phyloP scores from a whole-genome alignment of 2,888 invertebrate species.

The Mactromeris polynyma region DNA sequence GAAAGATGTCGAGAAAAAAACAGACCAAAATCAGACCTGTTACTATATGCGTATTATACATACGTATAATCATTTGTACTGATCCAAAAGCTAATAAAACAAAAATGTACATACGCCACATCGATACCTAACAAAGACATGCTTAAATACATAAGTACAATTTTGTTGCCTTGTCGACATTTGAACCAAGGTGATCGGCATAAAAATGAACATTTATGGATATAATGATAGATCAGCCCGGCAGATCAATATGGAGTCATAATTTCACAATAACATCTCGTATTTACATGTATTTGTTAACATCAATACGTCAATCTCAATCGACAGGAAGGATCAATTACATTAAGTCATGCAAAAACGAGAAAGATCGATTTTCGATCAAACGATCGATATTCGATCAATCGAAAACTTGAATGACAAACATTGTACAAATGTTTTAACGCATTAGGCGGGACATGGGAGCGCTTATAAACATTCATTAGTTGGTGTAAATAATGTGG shows the following conservation, averaged over 20 bases:
- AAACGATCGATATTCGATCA: conserved; percentile 18
- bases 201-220: conserved; percentile 5
- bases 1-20: not conserved
- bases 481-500: not conserved
- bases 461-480: not conserved
- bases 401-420: not conserved
- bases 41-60: not conserved
- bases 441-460: not conserved
- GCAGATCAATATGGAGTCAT: not conserved
- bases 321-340: not conserved
- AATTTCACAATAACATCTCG: not conserved
- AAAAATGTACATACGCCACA: not conserved
- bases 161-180: not conserved
- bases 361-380: not conserved
- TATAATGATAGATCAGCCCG: not conserved
- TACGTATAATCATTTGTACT: not conserved
- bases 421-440: conserved; percentile 9
- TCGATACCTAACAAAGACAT: not conserved
- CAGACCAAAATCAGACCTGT: not conserved
- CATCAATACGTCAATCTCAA: not conserved
- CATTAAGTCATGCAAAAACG: not conserved
- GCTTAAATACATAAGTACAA: conserved; percentile 14
- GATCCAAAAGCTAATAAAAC: not conserved
- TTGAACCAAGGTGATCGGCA: not conserved
- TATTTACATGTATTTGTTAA: not conserved